Base-by-base conservation (phyloP, 1,140 invertebrate species). In the Aphelinus atriplicis region DNA sequence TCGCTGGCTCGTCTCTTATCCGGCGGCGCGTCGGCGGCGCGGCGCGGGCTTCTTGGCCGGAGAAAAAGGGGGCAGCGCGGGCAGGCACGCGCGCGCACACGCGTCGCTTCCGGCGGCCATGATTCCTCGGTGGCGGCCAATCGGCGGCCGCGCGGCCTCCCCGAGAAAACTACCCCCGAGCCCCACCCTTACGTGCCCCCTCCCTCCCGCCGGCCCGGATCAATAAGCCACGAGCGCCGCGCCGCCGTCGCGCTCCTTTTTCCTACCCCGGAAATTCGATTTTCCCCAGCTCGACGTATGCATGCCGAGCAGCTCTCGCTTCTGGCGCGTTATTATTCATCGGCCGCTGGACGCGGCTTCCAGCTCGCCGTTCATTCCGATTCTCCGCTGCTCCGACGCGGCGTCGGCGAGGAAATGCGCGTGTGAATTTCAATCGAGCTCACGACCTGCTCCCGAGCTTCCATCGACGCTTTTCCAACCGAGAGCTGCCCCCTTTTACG, bases 81-180 rank as follows among this genome's bases (percentile, higher is more conserved):
- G 48, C 66, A 46, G 46, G 56, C 46, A 57, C 46, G 63, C 50
- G 63, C 48, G 57, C 55, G 7, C 50, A 7, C 5, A 53, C 58
- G 73, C 50, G n/a, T 81, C 81, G 80, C 76, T 75, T 46, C 55
- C 68, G 82, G 77, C 85, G 78, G 86, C 87, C 86, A 88, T 88
- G 81, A 87, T 88, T 79, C 51, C 78, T 26, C 48, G 73, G 48
- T 66, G 69, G 72, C 78, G 69, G 70, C 86, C 86, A 88, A 87
- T 87, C 79, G 48, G 69, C 58, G 26, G 26, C 26, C 26, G 68
- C 42, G 69, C 71, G 78, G 78, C 80, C 47, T 63, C 51, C 9
- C 51, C 51, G 51, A 53, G 10, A 58, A 60, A 79, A 84, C 84
- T 6, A 82, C 84, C 84, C 79, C 78, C 75, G 77, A 57, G 61